A percentile compares a stretch with the other conserved stretches of the same genome.
Conservation (phyloP, 2,888 invertebrate genomes). For the Macrophya annulata region DNA sequence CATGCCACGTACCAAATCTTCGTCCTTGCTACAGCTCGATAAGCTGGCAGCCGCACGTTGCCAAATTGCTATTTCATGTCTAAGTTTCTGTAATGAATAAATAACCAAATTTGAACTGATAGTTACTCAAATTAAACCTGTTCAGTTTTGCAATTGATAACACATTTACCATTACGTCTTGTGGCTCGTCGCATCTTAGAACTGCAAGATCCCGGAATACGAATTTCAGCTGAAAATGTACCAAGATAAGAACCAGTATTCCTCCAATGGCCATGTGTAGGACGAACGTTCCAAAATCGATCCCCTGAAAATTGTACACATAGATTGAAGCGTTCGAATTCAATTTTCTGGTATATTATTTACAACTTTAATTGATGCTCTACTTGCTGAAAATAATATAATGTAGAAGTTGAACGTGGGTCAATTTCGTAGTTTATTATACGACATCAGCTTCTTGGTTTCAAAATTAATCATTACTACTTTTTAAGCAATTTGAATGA, state of each 20-base stretch:
- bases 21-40: conserved; percentile 91
- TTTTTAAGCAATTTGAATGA: not conserved
- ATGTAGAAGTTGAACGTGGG: not conserved
- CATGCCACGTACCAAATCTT: conserved; percentile 89
- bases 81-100: conserved; percentile 85
- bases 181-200: conserved; percentile 87
- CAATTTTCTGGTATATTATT: not conserved
- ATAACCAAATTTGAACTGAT: not conserved
- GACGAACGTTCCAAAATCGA: conserved; percentile 90
- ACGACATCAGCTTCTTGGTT: not conserved
- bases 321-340: not conserved
- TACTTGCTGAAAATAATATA: too few species aligned
- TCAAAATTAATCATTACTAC: not conserved
- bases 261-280: conserved; percentile 91
- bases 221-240: conserved; percentile 87
- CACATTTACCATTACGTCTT: conserved; percentile 81
- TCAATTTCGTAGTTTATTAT: not conserved
- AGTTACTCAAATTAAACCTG: not conserved
- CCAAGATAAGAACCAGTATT: conserved; percentile 85
- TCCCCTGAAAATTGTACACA: conserved; percentile 83
- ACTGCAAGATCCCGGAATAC: conserved; percentile 87
- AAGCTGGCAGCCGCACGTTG: conserved; percentile 88
- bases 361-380: too few species aligned
- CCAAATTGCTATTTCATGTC: conserved; percentile 94
- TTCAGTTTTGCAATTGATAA: conserved; percentile 19